Percentiles rank a stretch among this genome's conserved stretches.
phyloP scores from a whole-genome alignment of 2,888 invertebrate genomes.

The Gortyna flavago region DNA sequence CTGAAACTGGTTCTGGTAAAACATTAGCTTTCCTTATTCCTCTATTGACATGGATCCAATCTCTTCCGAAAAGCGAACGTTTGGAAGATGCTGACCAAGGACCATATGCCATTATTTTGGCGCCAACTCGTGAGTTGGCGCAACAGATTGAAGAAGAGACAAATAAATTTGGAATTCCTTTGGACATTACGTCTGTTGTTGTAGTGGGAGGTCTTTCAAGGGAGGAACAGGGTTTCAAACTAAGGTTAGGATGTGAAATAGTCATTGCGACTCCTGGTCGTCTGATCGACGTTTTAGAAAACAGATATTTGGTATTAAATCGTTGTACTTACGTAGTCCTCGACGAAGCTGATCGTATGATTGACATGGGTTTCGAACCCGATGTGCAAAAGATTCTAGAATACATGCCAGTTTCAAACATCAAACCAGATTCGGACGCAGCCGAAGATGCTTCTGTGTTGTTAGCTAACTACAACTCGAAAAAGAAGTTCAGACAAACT shows the following conservation, averaged over 20 bases:
- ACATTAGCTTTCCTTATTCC: slow-evolving; percentile 99
- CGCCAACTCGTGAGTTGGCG: slow-evolving; percentile 99
- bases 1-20: slow-evolving; percentile 99
- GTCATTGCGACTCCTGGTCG: slow-evolving; percentile 99
- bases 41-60: slow-evolving; percentile 99
- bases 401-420: slow-evolving; percentile 99
- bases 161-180: slow-evolving; percentile 97
- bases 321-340: slow-evolving; percentile 99
- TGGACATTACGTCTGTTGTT: slow-evolving; percentile 98
- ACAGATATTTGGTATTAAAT: slow-evolving; percentile 98
- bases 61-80: slow-evolving; percentile 98
- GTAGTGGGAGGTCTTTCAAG: slow-evolving; percentile 99
- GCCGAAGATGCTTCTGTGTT: slow-evolving; percentile 98
- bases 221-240: slow-evolving; percentile 99
- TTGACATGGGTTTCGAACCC: slow-evolving; percentile 99
- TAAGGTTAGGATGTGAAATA: slow-evolving; percentile 99
- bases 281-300: slow-evolving; percentile 99
- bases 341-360: slow-evolving; percentile 99
- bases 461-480: slow-evolving; percentile 97
- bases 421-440: slow-evolving; percentile 99
- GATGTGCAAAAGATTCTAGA: slow-evolving; percentile 99
- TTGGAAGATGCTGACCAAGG: slow-evolving; percentile 98
- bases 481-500: slow-evolving; percentile 99
- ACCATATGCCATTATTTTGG: slow-evolving; percentile 99
- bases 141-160: slow-evolving; percentile 99